These are phyloP conservation scores for Nemotelus nigrinus DNA, from an alignment of 2,888 invertebrate genomes.

Conservation along the genomic window DNA sequence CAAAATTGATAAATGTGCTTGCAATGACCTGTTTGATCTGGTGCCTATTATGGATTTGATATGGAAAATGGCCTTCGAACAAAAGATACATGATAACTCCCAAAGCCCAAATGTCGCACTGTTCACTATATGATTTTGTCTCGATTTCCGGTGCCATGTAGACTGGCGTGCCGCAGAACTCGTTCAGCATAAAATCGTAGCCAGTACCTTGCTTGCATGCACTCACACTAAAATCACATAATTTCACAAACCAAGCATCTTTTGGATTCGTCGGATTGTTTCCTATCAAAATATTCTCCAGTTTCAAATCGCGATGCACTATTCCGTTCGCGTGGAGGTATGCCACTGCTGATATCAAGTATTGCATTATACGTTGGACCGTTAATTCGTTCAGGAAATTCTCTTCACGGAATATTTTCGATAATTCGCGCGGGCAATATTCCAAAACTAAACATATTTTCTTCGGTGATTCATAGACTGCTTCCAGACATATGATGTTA, in stretches of 20 bases:
- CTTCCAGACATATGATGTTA: constrained; percentile 35
- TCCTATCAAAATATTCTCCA: constrained; percentile 44
- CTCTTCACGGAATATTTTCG: constrained; percentile 8
- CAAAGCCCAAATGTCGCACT: constrained; percentile 45
- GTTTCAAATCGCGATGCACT: constrained; percentile 45
- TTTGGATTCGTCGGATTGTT: constrained; percentile 25
- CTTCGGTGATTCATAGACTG: constrained; percentile 33
- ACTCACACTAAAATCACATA: constrained; percentile 43
- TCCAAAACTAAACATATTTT: constrained; percentile 41
- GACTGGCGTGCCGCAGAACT: constrained; percentile 43
- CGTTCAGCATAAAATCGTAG: constrained; percentile 18
- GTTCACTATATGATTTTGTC: constrained; percentile 40
- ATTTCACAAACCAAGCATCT: constrained; percentile 41
- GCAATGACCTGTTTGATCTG: constrained; percentile 11
- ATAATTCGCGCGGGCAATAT: constrained; percentile 36
- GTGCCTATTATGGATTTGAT: background rate
- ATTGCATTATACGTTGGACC: constrained; percentile 25
- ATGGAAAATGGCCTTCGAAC: constrained; percentile 35
- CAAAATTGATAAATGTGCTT: constrained; percentile 18
- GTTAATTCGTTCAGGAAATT: background rate
- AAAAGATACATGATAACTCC: constrained; percentile 44
- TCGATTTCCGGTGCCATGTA: constrained; percentile 47
- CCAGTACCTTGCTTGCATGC: constrained; percentile 18
- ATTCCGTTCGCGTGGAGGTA: constrained; percentile 36
- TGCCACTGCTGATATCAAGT: constrained; percentile 26